These are phyloP conservation scores for Bos indicus DNA, from an alignment of 2,113 vertebrate species.

Conservation along the genomic window DNA sequence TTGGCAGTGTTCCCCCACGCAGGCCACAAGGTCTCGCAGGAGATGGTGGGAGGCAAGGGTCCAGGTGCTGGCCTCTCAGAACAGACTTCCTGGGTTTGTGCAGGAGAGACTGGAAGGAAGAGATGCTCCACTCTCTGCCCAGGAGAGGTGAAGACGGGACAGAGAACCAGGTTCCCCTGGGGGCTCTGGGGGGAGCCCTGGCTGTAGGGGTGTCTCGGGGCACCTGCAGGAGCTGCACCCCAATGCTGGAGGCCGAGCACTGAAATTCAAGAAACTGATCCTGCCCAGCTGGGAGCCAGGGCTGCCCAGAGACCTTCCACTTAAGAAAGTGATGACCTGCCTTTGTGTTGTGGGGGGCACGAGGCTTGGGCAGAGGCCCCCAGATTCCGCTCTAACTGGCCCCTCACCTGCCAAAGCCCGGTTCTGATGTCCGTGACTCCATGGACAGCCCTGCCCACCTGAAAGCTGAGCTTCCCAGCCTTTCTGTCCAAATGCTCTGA, in stretches of 20 bases:
- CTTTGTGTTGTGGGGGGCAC: fast-evolving
- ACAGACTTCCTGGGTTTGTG: fast-evolving
- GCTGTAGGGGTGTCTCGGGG: fast-evolving
- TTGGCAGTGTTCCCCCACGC: neutral
- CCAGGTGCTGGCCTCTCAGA: neutral
- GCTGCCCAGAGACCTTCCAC: no score
- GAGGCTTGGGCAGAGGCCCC: fast-evolving
- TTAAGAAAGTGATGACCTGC: fast-evolving
- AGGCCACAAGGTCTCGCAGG: fast-evolving
- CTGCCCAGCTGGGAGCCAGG: neutral
- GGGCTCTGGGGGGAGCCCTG: fast-evolving
- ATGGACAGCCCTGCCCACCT: fast-evolving
- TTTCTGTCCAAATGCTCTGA: neutral
- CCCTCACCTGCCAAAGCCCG: fast-evolving
- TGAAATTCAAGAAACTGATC: neutral
- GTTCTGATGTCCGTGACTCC: neutral
- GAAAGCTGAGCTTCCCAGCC: neutral
- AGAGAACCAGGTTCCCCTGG: fast-evolving
- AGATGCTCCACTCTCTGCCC: fast-evolving
- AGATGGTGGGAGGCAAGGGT: neutral
- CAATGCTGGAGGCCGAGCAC: fast-evolving
- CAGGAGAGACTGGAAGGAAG: neutral
- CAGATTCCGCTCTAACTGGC: neutral
- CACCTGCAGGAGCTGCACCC: fast-evolving
- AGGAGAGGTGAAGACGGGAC: fast-evolving